Evolutionary conservation across 2,888 invertebrate genomes (phyloP).

Genomic region (Epistrophe eligans): DNA sequence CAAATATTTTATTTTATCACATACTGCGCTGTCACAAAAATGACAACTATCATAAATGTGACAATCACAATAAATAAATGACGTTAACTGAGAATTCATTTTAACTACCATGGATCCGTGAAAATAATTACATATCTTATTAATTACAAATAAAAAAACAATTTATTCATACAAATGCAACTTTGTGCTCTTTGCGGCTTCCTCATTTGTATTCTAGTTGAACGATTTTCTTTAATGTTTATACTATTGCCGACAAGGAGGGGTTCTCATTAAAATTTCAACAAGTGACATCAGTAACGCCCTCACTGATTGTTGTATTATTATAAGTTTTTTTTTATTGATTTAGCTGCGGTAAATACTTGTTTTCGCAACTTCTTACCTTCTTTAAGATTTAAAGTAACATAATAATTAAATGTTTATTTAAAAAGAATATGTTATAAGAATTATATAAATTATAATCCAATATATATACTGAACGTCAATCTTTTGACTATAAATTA

Average conservation of each 20-base stretch:
- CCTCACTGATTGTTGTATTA: not conserved
- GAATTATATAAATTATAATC: not conserved
- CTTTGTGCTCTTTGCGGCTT: not conserved
- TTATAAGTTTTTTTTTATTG: not conserved
- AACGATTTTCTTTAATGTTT: not conserved
- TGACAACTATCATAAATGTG: not conserved
- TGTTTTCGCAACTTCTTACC: not conserved
- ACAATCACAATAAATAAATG: not conserved
- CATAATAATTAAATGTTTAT: not conserved
- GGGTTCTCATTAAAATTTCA: constrained; percentile 17
- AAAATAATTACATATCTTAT: not conserved
- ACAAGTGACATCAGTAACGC: constrained; percentile 31
- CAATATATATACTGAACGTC: not conserved
- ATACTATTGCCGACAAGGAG: not conserved
- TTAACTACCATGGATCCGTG: not conserved
- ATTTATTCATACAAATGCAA: not conserved
- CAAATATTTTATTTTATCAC: no score
- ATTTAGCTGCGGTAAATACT: not conserved
- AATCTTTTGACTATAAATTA: not conserved
- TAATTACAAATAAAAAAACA: not conserved
- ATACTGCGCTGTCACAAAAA: no score
- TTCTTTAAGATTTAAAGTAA: not conserved
- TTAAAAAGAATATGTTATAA: not conserved
- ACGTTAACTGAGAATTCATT: not conserved
- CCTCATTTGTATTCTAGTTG: not conserved